A percentile compares a stretch with the other conserved stretches of the same genome.
Evolutionary conservation across 1,140 invertebrate genomes (phyloP).

Genomic region (Drosophila serrata): DNA sequence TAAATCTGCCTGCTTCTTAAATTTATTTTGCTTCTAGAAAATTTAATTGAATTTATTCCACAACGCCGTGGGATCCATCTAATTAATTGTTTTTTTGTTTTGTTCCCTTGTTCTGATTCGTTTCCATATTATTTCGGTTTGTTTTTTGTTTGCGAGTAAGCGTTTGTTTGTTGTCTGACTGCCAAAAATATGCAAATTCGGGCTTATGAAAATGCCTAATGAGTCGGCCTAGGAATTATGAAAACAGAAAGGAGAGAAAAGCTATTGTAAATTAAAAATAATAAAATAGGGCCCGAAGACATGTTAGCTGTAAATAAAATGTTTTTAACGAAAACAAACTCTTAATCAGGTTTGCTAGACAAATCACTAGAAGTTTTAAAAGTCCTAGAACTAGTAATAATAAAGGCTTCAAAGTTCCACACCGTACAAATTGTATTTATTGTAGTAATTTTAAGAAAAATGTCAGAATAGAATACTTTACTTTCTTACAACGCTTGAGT

Average conservation of each 20-base stretch:
- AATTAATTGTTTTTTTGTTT: slow-evolving; percentile 72
- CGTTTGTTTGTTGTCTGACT: slow-evolving; percentile 44
- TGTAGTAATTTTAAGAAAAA: too few species aligned
- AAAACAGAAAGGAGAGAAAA: not conserved
- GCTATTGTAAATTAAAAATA: not conserved
- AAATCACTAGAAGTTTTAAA: not conserved
- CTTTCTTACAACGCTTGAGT: not conserved
- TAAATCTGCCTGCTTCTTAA: slow-evolving; percentile 10
- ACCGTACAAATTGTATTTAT: too few species aligned
- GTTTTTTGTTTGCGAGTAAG: slow-evolving; percentile 25
- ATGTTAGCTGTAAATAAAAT: too few species aligned
- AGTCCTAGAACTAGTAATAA: too few species aligned
- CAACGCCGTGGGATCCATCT: slow-evolving; percentile 23
- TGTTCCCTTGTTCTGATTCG: slow-evolving; percentile 45
- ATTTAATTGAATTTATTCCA: slow-evolving; percentile 34
- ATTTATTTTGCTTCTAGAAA: slow-evolving; percentile 21
- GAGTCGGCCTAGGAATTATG: slow-evolving; percentile 34
- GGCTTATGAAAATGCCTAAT: slow-evolving; percentile 54
- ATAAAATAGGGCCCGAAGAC: not conserved
- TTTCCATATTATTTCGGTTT: slow-evolving; percentile 29
- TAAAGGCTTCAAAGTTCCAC: too few species aligned
- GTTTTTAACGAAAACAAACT: not conserved
- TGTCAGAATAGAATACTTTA: too few species aligned
- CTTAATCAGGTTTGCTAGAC: too few species aligned
- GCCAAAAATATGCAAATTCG: slow-evolving; percentile 67